Conservation (phyloP, 2,797 vertebrate genomes). For the Eidolon dupreanum region DNA sequence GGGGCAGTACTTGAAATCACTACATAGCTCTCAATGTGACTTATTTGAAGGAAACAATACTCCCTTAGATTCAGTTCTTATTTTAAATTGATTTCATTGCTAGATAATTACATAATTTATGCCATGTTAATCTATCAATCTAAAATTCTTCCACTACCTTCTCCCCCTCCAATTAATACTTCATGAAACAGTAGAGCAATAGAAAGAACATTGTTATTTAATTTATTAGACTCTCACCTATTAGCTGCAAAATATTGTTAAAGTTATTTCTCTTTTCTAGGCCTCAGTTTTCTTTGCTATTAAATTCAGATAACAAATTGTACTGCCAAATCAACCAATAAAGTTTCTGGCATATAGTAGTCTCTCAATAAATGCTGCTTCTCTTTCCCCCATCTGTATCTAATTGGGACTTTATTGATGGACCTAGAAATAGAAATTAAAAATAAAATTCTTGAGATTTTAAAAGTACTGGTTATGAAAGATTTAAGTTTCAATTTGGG, state of each 20-base stretch:
- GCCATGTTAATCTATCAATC: not conserved
- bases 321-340: not conserved
- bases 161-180: not conserved
- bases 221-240: not conserved
- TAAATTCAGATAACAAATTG: not conserved
- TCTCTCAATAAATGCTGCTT: not conserved
- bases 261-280: not conserved
- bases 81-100: conserved; percentile 37
- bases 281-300: not conserved
- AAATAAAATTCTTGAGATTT: conserved; percentile 17
- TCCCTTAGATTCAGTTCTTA: conserved; percentile 18
- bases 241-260: not conserved
- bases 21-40: not conserved
- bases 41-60: conserved; percentile 3
- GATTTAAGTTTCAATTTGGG: not conserved
- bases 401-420: not conserved
- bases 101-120: conserved; percentile 30
- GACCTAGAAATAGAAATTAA: not conserved
- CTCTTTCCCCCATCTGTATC: not conserved
- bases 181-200: not conserved
- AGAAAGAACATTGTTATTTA: not conserved
- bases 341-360: not conserved
- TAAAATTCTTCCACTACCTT: conserved; percentile 5
- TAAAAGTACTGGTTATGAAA: conserved; percentile 12
- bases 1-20: not conserved